Percentiles rank a stretch among this genome's conserved stretches.
Conservation (phyloP, 2,113 vertebrate genomes). For the Eptesicus fuscus region DNA sequence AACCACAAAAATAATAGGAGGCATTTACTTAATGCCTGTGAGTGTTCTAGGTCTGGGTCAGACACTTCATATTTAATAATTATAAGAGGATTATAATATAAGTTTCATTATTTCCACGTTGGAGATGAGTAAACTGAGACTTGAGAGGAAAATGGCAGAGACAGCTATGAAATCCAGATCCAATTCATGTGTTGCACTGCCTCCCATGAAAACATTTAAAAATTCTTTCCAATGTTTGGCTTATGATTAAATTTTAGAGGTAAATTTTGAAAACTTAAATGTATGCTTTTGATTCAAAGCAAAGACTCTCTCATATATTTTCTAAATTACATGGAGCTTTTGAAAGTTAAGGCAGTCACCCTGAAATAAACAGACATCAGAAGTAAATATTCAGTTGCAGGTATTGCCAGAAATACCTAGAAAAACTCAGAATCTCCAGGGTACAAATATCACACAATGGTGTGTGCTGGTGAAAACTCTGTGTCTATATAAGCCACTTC, state of each 20-base stretch:
- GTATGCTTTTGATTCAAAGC: not conserved
- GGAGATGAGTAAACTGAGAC: not conserved
- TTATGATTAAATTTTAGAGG: not conserved
- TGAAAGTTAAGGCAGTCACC: not conserved
- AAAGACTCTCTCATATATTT: not conserved
- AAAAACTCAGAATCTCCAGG: not conserved
- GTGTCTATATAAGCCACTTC: not conserved
- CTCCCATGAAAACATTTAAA: not conserved
- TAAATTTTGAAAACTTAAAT: not conserved
- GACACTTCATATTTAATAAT: not conserved
- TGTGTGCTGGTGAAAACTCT: not conserved
- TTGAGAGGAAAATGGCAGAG: not conserved
- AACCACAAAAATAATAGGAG: not conserved
- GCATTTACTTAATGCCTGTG: not conserved
- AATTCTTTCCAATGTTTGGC: not conserved
- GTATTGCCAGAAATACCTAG: slow-evolving; percentile 17
- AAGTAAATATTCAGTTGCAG: not conserved
- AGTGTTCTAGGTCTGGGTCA: not conserved
- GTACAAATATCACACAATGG: not conserved
- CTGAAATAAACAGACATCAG: not conserved
- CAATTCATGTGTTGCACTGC: not conserved
- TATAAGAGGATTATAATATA: not conserved
- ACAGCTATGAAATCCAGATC: not conserved
- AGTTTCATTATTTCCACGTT: not conserved
- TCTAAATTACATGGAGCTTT: not conserved